Conservation (phyloP, 2,113 vertebrate genomes). For the Ivindomyrus marchei region DNA sequence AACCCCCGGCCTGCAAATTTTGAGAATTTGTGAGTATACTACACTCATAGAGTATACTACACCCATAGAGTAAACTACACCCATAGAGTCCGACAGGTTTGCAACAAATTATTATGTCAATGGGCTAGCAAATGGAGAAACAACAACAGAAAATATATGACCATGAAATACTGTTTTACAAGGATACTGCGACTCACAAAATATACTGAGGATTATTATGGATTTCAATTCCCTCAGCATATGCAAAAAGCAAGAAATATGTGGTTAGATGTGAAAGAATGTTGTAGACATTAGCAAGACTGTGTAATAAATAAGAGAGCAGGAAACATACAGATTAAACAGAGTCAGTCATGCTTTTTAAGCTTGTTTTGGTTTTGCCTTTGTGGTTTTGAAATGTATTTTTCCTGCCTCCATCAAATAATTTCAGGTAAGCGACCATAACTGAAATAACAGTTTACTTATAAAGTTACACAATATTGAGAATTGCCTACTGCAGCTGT, state of each 20-base stretch:
- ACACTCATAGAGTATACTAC: not conserved
- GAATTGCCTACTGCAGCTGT: not conserved
- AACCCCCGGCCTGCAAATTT: not conserved
- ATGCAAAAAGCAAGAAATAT: not conserved
- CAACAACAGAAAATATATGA: not conserved
- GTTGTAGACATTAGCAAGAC: not conserved
- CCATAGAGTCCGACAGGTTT: not conserved
- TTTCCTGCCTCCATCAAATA: not conserved
- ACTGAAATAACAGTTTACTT: not conserved
- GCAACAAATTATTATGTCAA: not conserved
- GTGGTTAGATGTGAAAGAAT: not conserved
- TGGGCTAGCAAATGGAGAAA: not conserved
- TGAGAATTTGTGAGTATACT: not conserved
- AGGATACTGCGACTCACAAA: not conserved
- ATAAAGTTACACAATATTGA: not conserved
- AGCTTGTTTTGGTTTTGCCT: conserved; percentile 33
- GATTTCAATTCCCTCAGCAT: not conserved
- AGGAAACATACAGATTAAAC: conserved; percentile 17
- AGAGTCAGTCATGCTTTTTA: conserved; percentile 34
- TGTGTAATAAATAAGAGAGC: not conserved
- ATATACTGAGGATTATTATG: not conserved
- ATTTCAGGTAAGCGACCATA: conserved; percentile 22
- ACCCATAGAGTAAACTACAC: not conserved
- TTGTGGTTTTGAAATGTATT: not conserved
- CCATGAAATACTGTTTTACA: not conserved